Percentiles rank a stretch among this genome's conserved stretches.
Conservation (phyloP, 2,888 invertebrate species). For the Neuroscelio doddi region DNA sequence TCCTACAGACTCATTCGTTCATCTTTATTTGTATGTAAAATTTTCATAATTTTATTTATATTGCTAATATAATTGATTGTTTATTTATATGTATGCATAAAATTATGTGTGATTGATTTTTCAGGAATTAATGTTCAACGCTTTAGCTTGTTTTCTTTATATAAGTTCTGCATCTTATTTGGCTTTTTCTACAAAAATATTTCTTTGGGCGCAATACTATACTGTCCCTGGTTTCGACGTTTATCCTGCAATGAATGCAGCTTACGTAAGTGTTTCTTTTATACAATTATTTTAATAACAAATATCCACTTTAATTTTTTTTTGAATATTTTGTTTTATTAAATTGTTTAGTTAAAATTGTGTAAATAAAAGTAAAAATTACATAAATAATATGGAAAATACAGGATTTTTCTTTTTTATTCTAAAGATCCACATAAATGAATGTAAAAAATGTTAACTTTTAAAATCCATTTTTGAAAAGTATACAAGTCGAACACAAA, state of each 20-base stretch:
- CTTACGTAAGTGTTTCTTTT: conserved; percentile 81
- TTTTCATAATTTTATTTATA: conserved; percentile 1
- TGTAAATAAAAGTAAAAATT: too few relatives aligned
- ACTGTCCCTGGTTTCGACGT: conserved; percentile 84
- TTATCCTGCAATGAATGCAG: conserved; percentile 91
- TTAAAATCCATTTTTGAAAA: too few relatives aligned
- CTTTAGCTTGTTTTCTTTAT: conserved; percentile 84
- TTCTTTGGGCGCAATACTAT: conserved; percentile 84
- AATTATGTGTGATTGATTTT: conserved; percentile 56
- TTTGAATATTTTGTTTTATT: too few relatives aligned
- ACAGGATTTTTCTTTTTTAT: too few relatives aligned
- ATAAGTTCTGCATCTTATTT: conserved; percentile 86
- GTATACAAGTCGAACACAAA: too few relatives aligned
- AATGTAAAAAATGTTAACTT: too few relatives aligned
- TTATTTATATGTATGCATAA: too few relatives aligned
- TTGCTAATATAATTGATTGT: too few relatives aligned
- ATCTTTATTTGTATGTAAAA: conserved; percentile 84
- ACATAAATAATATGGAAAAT: too few relatives aligned
- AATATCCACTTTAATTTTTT: too few relatives aligned
- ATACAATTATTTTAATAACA: neutral
- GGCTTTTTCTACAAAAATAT: conserved; percentile 84
- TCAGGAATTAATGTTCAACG: conserved; percentile 87
- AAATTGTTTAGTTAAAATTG: too few relatives aligned
- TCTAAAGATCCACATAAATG: too few relatives aligned
- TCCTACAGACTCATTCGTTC: conserved; percentile 84